phyloP scores from a whole-genome alignment of 2,888 invertebrate genomes.

The Tanytarsus gracilentus region DNA sequence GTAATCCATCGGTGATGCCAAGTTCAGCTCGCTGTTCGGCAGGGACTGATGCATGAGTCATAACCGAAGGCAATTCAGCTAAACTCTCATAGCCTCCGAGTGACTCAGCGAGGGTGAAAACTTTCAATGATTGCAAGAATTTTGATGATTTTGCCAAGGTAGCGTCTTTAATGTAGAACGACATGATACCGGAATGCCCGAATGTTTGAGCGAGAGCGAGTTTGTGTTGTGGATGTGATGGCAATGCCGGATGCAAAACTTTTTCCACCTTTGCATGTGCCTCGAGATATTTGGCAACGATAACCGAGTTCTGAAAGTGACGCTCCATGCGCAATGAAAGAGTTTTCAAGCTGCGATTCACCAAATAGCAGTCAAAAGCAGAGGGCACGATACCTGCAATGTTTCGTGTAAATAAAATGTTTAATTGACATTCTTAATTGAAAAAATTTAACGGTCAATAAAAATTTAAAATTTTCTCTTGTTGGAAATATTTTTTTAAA shows the following conservation, averaged over 20 bases:
- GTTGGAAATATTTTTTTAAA: not conserved
- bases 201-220: slow-evolving; percentile 69
- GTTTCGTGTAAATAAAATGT: not conserved
- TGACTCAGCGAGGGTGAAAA: slow-evolving; percentile 86
- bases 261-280: slow-evolving; percentile 66
- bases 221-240: slow-evolving; percentile 78
- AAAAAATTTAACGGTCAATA: not conserved
- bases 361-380: slow-evolving; percentile 91
- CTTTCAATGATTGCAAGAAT: slow-evolving; percentile 65
- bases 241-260: slow-evolving; percentile 78
- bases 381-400: slow-evolving; percentile 82
- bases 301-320: slow-evolving; percentile 69
- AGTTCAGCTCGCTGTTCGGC: slow-evolving; percentile 58
- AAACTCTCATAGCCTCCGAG: slow-evolving; percentile 93
- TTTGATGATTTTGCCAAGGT: slow-evolving; percentile 55
- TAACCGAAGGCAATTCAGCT: slow-evolving; percentile 82
- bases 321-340: slow-evolving; percentile 83
- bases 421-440: not conserved
- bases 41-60: slow-evolving; percentile 93
- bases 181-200: slow-evolving; percentile 87
- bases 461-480: not conserved
- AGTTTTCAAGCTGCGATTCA: slow-evolving; percentile 89
- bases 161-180: slow-evolving; percentile 76
- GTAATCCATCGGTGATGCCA: slow-evolving; percentile 74
- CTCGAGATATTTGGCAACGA: slow-evolving; percentile 73